phyloP scores from a whole-genome alignment of 2,113 vertebrate species.

The Upupa epops region DNA sequence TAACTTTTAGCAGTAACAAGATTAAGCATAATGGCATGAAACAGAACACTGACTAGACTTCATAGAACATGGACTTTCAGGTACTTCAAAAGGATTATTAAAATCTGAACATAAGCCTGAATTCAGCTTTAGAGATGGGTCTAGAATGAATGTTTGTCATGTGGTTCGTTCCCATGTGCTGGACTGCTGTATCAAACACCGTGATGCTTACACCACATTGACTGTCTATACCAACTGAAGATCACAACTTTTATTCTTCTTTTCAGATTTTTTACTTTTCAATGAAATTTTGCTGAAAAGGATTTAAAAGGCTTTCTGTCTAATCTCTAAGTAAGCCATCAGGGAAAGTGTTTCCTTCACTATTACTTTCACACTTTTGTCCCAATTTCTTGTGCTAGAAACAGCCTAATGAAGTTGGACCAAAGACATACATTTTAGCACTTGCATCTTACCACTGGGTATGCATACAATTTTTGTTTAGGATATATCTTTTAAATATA shows the following conservation, averaged over 20 bases:
- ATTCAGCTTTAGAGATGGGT: background rate
- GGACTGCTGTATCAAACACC: background rate
- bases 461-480: background rate
- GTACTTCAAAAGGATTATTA: background rate
- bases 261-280: background rate
- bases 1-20: slow-evolving; percentile 4
- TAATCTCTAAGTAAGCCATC: background rate
- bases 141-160: background rate
- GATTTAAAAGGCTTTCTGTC: background rate
- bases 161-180: background rate
- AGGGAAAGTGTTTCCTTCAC: background rate
- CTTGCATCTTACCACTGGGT: background rate
- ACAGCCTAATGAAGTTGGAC: background rate
- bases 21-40: background rate
- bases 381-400: background rate
- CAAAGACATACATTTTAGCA: background rate
- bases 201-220: fast-evolving
- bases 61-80: background rate
- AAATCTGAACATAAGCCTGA: background rate
- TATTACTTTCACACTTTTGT: background rate
- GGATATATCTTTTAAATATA: background rate
- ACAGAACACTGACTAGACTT: slow-evolving; percentile 9
- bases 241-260: background rate
- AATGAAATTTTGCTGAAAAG: background rate
- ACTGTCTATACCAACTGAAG: background rate